These are phyloP conservation scores for Mandrillus leucophaeus DNA, from an alignment of 2,113 vertebrate species.

Conservation along the genomic window DNA sequence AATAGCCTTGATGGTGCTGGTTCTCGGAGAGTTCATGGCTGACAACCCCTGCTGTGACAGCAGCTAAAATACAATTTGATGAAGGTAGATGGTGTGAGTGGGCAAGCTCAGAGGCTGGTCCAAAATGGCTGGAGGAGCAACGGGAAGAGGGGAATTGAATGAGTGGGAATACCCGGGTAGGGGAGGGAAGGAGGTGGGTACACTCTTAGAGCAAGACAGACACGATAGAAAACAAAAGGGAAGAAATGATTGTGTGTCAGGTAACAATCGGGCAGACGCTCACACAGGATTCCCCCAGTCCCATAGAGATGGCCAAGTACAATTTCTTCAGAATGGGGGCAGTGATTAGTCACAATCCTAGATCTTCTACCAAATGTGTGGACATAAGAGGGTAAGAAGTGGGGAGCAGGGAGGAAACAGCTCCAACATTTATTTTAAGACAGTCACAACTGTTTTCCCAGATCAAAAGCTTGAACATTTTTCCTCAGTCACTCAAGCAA, in stretches of 20 bases:
- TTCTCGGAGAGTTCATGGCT: conserved; percentile 56
- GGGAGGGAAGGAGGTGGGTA: neutral
- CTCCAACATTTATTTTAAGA: neutral
- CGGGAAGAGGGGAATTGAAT: neutral
- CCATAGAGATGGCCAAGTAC: accelerated
- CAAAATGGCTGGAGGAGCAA: neutral
- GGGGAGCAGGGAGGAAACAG: neutral
- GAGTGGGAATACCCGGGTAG: neutral
- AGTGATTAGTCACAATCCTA: neutral
- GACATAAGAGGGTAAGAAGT: neutral
- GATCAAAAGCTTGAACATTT: neutral
- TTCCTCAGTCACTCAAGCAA: neutral
- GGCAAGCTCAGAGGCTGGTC: conserved; percentile 39
- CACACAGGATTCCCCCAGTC: neutral
- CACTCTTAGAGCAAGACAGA: neutral
- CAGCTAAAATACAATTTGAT: conserved; percentile 12
- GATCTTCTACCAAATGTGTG: neutral
- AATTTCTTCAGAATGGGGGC: neutral
- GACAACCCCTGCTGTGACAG: conserved; percentile 64
- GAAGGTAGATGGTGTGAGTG: conserved; percentile 22
- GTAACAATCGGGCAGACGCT: neutral
- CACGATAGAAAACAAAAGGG: neutral
- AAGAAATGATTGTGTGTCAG: conserved; percentile 23
- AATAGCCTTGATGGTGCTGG: conserved; percentile 41
- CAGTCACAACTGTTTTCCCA: neutral